Evolutionary conservation across 2,113 vertebrate species (phyloP), one percentile per base, ranked within the genome.

Genomic region (Excalfactoria chinensis): DNA sequence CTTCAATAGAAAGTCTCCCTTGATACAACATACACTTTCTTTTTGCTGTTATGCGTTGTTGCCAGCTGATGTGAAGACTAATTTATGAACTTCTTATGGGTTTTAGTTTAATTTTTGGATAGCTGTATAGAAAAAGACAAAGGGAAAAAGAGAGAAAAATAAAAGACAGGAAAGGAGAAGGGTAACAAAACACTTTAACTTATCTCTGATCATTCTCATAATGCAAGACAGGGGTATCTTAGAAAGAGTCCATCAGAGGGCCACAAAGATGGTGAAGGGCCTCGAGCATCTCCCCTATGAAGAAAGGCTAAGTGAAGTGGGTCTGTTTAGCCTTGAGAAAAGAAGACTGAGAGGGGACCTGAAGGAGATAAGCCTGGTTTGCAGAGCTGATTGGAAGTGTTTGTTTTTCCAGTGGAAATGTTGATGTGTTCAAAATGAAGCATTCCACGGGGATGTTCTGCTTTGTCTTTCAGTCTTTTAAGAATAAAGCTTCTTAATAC

Each of bases 321-420:
- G 37, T 37, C 37, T 37, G 37, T 37, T 37, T 37, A 37, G 37
- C 37, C 37, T 37, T 37, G 37, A 37, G 37, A 37, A 37, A 37
- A 37, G 37, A 37, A 37, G 37, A 37, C 37, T 37, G 37, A 37
- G 37, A 37, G 37, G 37, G 37, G 37, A 37, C 37, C 37, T 37
- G 37, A 37, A 37, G 23, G n/a, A 90, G 84, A 89, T 87, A 83
- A 87, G 1, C 7, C 21, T 79, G 28, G 55, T 55, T 92, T 75
- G 34, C 49, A 75, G 67, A 30, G 17, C 44, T 73, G 49, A 55
- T 69, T 69, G 74, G 78, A 83, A 2, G 2, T 87, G 69, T 93
- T 95, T 95, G 79, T 89, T 96, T 37, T 93, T 95, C 75, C 84
- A 94, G 63, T 30, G 68, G 59, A 85, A 87, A 85, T 76, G 90